phyloP scores from a whole-genome alignment of 1,140 invertebrate species.

The Alviniconcha marisindica region DNA sequence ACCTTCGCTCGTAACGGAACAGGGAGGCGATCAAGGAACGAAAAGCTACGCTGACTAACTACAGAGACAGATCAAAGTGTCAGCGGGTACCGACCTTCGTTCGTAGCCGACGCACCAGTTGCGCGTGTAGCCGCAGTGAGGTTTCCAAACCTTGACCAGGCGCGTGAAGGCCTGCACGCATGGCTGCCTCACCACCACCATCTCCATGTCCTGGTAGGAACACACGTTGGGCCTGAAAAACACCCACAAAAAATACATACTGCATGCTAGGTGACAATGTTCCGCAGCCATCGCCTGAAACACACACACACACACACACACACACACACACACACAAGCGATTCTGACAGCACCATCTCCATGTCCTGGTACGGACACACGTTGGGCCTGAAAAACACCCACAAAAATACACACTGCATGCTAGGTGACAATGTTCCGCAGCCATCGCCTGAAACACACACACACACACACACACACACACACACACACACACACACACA shows the following conservation, averaged over 20 bases:
- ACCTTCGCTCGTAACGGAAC: no score
- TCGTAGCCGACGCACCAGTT: conserved; percentile 75
- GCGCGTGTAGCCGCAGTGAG: conserved; percentile 70
- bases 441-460: no score
- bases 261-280: background rate
- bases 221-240: conserved; percentile 74
- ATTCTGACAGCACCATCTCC: conserved; percentile 64
- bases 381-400: conserved; percentile 72
- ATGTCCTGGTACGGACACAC: conserved; percentile 73
- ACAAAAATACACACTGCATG: no score
- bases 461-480: background rate
- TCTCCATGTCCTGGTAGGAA: conserved; percentile 68
- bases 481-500: background rate
- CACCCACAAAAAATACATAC: no score
- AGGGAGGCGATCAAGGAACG: background rate
- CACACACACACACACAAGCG: no score
- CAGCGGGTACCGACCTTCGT: conserved; percentile 70
- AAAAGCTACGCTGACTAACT: background rate
- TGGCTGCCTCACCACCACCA: conserved; percentile 64
- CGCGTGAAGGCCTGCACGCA: conserved; percentile 72
- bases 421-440: background rate
- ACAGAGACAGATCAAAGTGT: background rate
- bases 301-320: no score
- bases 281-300: no score
- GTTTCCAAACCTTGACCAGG: conserved; percentile 74